Conservation (phyloP, 2,113 vertebrate species). For the Narcine bancroftii region DNA sequence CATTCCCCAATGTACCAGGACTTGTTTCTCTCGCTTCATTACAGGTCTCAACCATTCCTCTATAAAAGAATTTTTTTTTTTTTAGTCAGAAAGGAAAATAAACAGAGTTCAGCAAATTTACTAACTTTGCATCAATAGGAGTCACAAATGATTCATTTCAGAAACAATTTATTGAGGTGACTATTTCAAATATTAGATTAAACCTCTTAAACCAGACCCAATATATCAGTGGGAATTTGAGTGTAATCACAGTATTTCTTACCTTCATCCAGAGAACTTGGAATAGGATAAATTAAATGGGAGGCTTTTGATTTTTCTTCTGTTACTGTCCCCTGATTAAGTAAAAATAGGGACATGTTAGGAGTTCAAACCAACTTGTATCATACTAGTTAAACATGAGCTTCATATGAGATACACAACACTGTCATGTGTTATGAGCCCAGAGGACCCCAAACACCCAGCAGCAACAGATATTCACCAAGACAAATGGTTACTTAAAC, state of each 20-base stretch:
- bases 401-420: background rate
- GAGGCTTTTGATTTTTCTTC: conserved; percentile 93
- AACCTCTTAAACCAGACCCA: background rate
- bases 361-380: background rate
- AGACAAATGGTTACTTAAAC: too few relatives aligned
- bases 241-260: conserved; percentile 33
- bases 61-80: conserved; percentile 51
- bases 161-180: background rate
- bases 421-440: too few relatives aligned
- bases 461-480: too few relatives aligned
- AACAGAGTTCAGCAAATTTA: background rate
- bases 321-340: conserved; percentile 76
- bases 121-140: background rate
- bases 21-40: conserved; percentile 89
- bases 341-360: background rate
- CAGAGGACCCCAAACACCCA: too few relatives aligned
- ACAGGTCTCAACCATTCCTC: conserved; percentile 96
- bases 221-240: background rate
- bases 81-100: background rate
- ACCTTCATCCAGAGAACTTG: conserved; percentile 83
- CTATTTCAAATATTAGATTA: background rate
- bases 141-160: background rate
- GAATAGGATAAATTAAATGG: conserved; percentile 79
- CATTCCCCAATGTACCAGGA: conserved; percentile 90
- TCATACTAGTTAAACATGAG: background rate